These are phyloP conservation scores for Drosophila tripunctata DNA, from an alignment of 2,888 invertebrate genomes.

Conservation along the genomic window DNA sequence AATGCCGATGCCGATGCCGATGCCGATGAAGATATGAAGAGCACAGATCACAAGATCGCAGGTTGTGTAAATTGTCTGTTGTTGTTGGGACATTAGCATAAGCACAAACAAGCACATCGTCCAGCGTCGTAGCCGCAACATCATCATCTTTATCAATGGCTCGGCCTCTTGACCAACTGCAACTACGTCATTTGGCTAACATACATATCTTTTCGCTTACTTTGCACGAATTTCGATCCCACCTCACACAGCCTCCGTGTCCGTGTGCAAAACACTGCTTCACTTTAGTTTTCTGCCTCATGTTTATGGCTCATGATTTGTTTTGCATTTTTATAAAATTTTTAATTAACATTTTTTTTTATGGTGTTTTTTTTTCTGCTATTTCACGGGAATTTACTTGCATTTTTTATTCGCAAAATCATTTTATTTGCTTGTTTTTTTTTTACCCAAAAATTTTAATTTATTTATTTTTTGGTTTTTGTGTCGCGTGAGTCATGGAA, in stretches of 20 bases:
- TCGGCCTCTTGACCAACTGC: constrained; percentile 61
- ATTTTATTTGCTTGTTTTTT: constrained; percentile 45
- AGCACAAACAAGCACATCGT: constrained; percentile 30
- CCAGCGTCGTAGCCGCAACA: constrained; percentile 8
- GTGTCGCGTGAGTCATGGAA: constrained; percentile 53
- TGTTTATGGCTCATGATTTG: constrained; percentile 62
- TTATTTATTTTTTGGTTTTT: constrained; percentile 15
- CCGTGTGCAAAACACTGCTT: constrained; percentile 15
- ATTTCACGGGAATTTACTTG: constrained; percentile 61
- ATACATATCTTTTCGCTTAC: constrained; percentile 25
- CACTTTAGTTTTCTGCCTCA: constrained; percentile 26
- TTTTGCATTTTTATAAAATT: constrained; percentile 41
- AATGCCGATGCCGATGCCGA: constrained; percentile 15
- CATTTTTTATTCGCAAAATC: constrained; percentile 56
- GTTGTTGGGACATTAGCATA: constrained; percentile 62
- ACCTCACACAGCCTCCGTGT: constrained; percentile 4
- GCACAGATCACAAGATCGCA: constrained; percentile 54
- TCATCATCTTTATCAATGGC: constrained; percentile 33
- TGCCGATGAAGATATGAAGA: constrained; percentile 24
- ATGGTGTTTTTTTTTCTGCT: constrained; percentile 8
- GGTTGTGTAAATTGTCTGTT: constrained; percentile 61
- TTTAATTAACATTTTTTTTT: too few species aligned
- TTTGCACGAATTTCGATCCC: constrained; percentile 19
- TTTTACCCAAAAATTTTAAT: constrained; percentile 18
- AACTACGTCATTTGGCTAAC: constrained; percentile 64